These are phyloP conservation scores for Listronotus bonariensis DNA, from an alignment of 1,140 invertebrate species.

Conservation along the genomic window DNA sequence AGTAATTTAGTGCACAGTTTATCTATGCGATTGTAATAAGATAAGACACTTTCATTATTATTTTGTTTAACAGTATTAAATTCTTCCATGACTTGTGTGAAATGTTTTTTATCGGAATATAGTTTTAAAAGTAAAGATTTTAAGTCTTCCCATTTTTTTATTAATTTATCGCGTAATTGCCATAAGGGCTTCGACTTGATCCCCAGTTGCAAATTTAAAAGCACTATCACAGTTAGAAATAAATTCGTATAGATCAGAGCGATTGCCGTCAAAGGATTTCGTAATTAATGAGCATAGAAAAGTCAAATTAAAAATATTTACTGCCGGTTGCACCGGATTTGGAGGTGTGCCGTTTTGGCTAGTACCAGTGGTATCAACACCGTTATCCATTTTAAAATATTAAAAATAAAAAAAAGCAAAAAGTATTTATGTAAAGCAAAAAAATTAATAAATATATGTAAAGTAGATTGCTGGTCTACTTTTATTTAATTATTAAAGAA, in stretches of 20 bases:
- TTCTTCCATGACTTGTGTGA: background rate
- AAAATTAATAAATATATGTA: too few species aligned
- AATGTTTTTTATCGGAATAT: constrained; percentile 1
- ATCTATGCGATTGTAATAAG: background rate
- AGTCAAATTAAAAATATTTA: too few species aligned
- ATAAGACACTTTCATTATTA: background rate
- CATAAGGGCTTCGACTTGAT: background rate
- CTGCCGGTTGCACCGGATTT: too few species aligned
- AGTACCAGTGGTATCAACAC: too few species aligned
- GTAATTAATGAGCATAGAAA: background rate
- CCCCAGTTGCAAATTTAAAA: background rate
- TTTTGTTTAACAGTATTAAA: background rate
- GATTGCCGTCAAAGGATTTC: background rate
- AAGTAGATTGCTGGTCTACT: too few species aligned
- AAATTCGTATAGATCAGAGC: background rate
- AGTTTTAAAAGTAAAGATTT: background rate
- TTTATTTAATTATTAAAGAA: too few species aligned
- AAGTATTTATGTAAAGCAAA: too few species aligned
- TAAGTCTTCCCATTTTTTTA: too few species aligned
- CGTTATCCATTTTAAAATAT: too few species aligned
- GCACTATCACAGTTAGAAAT: background rate
- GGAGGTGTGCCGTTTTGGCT: too few species aligned
- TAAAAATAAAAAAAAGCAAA: too few species aligned
- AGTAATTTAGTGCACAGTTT: background rate
- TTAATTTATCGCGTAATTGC: background rate